Conservation (phyloP, 2,888 invertebrate genomes). For the Scaptomyza tumidula region DNA sequence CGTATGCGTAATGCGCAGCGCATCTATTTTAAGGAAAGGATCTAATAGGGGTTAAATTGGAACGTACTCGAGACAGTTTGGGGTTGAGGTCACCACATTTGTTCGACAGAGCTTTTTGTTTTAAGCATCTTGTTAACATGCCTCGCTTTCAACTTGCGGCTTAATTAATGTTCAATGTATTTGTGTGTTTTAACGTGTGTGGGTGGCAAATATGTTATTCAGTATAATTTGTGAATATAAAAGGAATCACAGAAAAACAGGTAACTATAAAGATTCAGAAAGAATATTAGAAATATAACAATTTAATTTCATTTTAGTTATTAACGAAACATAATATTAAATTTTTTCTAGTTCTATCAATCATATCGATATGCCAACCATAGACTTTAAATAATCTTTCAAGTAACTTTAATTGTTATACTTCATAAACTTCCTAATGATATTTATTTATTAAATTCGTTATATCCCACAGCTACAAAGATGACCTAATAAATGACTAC, state of each 20-base stretch:
- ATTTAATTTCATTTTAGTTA: too few relatives aligned
- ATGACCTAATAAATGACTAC: not conserved
- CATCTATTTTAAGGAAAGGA: constrained; percentile 9
- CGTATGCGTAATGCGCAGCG: constrained; percentile 65
- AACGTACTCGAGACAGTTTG: not conserved
- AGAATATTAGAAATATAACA: not conserved
- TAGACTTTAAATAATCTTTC: not conserved
- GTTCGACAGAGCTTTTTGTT: constrained; percentile 51
- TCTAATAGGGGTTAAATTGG: not conserved
- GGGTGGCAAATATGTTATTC: not conserved
- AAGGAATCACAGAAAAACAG: not conserved
- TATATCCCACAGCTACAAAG: not conserved
- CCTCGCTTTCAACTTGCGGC: constrained; percentile 56
- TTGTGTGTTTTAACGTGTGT: constrained; percentile 23
- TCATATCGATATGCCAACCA: not conserved
- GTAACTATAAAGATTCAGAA: not conserved
- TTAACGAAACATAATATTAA: not conserved
- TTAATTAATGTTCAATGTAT: constrained; percentile 76
- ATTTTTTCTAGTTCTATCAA: not conserved
- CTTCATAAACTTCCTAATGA: not conserved
- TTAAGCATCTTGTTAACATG: constrained; percentile 72
- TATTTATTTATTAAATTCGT: not conserved
- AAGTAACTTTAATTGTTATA: not conserved
- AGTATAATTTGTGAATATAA: not conserved
- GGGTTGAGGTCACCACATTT: constrained; percentile 36